Evolutionary conservation across 2,888 invertebrate species (phyloP).

Genomic region (Chaitophorus viminalis): DNA sequence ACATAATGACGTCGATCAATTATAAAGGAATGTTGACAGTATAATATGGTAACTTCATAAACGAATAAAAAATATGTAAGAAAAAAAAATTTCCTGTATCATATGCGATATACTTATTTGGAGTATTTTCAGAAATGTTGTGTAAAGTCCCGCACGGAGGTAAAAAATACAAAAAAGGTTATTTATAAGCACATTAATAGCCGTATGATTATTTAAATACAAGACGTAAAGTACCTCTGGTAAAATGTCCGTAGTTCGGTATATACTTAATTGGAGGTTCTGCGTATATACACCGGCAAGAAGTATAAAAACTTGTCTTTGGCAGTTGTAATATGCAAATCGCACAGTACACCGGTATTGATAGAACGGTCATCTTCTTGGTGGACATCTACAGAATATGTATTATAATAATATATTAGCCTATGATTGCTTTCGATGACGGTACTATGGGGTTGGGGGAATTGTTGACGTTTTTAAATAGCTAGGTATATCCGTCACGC

Average conservation of each 20-base stretch:
- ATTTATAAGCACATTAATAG: conserved; percentile 1
- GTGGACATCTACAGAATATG: background rate
- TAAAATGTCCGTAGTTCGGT: background rate
- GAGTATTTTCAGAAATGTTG: too few species aligned
- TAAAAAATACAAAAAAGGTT: background rate
- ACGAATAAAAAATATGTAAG: background rate
- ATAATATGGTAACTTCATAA: background rate
- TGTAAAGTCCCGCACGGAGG: background rate
- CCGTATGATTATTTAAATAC: conserved; percentile 33
- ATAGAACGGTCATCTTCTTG: conserved; percentile 32
- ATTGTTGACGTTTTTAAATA: conserved; percentile 15
- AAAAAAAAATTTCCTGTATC: background rate
- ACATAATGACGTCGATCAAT: background rate
- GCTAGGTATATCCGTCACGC: too few species aligned
- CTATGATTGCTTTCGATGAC: background rate
- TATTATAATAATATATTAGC: conserved; percentile 2
- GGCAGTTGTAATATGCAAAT: conserved; percentile 50
- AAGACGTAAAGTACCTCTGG: conserved; percentile 6
- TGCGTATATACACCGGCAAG: background rate
- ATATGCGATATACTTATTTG: too few species aligned
- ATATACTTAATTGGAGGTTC: conserved; percentile 31
- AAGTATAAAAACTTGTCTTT: conserved; percentile 42
- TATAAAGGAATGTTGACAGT: conserved; percentile 33
- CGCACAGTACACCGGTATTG: conserved; percentile 13
- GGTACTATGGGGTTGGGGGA: background rate